Evolutionary conservation across 2,113 vertebrate species (phyloP), one percentile per base, ranked within the genome.

Genomic region (Eira barbara): DNA sequence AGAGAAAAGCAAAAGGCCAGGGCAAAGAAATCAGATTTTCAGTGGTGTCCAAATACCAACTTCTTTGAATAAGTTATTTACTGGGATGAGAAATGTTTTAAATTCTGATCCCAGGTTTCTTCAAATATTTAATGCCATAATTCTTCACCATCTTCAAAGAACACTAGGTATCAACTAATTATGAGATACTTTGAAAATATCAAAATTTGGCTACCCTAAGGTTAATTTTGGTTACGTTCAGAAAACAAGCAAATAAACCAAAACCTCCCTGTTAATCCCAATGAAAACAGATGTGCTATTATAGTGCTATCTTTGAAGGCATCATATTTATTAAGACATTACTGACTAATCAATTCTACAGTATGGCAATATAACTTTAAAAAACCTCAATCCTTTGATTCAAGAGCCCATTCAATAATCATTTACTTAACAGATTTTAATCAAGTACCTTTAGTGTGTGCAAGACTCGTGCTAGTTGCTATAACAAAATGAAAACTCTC

Each of bases 41-140:
- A 92, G 89, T 71, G 57, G 69, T 39, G 20, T 94, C 61, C n/a
- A 52, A 84, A 71, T 55, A 89, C 20, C 36, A 9, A 55, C 6
- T 69, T 69, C 45, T 87, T 6, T 94, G 39, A 92, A 97, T 83
- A 84, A 95, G 73, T 4, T 74, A 84, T 65, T 88, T 47, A 61
- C 65, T 74, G 76, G 55, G 47, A 91, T 55, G 87, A 92, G 36
- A 88, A 84, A 93, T 17, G 14, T 84, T 87, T 94, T 67, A 93
- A 93, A 83, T 82, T 92, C 84, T 84, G 29, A 79, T 71, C 52
- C 45, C 34, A 78, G 31, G 0, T 47, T 84, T 74, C 89, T 47
- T 95, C 82, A 31, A 55, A 78, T 59, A n/a, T 92, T 86, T 86
- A 91, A 88, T 80, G 55, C 18, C 34, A 95, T 42, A 97, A 79